These are phyloP conservation scores for Amphipyra tragopoginis DNA, from an alignment of 2,888 invertebrate species.

Conservation along the genomic window DNA sequence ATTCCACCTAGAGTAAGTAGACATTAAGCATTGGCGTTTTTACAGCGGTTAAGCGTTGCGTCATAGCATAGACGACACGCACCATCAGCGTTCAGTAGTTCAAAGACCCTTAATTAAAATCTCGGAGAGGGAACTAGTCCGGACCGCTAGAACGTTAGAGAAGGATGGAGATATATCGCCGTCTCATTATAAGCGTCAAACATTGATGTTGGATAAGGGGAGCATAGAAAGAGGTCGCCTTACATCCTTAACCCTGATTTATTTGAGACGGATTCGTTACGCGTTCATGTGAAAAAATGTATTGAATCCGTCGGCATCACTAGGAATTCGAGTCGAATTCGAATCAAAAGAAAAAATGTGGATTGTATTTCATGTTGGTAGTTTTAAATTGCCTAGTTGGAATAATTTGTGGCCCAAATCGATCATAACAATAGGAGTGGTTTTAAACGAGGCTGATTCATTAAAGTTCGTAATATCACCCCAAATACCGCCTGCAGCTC, in stretches of 20 bases:
- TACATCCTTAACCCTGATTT: slow-evolving; percentile 33
- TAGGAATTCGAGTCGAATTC: slow-evolving; percentile 6
- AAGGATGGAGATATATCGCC: slow-evolving; percentile 41
- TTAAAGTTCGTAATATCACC: too few species aligned
- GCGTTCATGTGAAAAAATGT: slow-evolving; percentile 15
- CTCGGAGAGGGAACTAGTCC: slow-evolving; percentile 64
- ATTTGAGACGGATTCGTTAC: slow-evolving; percentile 20
- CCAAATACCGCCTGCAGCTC: neutral
- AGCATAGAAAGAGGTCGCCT: slow-evolving; percentile 33
- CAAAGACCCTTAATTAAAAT: slow-evolving; percentile 77
- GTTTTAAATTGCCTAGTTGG: slow-evolving; percentile 1
- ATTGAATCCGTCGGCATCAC: slow-evolving; percentile 15
- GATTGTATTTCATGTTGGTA: neutral
- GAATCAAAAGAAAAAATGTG: slow-evolving; percentile 2
- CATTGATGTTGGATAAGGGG: slow-evolving; percentile 40
- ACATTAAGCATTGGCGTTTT: slow-evolving; percentile 47
- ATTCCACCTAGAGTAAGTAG: slow-evolving; percentile 23
- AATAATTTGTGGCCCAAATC: neutral
- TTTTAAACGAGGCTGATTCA: too few species aligned
- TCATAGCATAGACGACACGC: slow-evolving; percentile 61
- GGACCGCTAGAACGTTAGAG: slow-evolving; percentile 61
- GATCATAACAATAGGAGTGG: neutral
- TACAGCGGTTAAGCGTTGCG: slow-evolving; percentile 54
- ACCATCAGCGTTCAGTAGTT: slow-evolving; percentile 67
- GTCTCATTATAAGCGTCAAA: slow-evolving; percentile 43